Evolutionary conservation across 2,797 vertebrate species (phyloP).

Genomic region (Diplodus sargus): DNA sequence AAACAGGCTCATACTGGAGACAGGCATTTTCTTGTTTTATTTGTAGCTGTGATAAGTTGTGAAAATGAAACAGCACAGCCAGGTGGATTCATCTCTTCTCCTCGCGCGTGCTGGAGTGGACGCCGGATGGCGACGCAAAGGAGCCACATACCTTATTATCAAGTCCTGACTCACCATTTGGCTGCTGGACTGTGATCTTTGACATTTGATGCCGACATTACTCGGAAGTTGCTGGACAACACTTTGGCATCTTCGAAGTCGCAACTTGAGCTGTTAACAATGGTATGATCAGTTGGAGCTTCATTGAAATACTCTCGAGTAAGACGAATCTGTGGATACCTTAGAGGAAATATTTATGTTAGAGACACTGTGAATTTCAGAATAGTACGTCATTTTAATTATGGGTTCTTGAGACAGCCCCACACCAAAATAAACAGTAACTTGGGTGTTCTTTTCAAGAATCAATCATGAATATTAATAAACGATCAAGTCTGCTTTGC

Average conservation of each 20-base stretch:
- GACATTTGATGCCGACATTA: conserved; percentile 12
- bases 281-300: conserved; percentile 12
- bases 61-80: conserved; percentile 30
- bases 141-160: neutral
- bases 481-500: conserved; percentile 21
- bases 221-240: conserved; percentile 30
- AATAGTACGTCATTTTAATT: conserved; percentile 9
- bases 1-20: neutral
- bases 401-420: neutral
- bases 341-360: conserved; percentile 13
- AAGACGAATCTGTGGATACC: neutral
- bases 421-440: conserved; percentile 4
- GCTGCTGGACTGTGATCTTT: conserved; percentile 16
- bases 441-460: neutral
- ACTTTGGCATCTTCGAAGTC: neutral
- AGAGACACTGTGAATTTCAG: conserved; percentile 49
- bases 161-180: neutral
- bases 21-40: neutral
- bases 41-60: conserved; percentile 32
- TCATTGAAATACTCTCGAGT: conserved; percentile 2
- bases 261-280: conserved; percentile 4
- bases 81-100: neutral
- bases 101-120: neutral
- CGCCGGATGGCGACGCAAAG: neutral
- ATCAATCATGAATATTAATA: conserved; percentile 19